Evolutionary conservation across 2,797 vertebrate genomes (phyloP).

Genomic region (Merluccius polli): DNA sequence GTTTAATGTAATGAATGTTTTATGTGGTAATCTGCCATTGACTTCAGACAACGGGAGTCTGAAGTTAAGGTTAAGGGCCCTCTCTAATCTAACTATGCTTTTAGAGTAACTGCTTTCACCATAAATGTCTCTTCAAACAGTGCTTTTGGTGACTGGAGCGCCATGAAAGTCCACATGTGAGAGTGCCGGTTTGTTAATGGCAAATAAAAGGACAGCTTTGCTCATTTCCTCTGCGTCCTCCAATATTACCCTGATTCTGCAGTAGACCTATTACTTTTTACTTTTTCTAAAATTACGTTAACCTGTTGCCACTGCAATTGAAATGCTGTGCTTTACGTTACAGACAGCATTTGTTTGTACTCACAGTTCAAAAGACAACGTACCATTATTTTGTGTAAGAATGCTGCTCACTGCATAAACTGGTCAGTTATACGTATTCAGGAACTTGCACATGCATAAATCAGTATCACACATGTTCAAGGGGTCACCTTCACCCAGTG

Average conservation of each 20-base stretch:
- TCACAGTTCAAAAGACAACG: neutral
- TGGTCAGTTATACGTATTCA: too few relatives aligned
- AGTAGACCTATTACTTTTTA: neutral
- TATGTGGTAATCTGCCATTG: neutral
- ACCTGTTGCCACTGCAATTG: neutral
- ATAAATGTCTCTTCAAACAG: neutral
- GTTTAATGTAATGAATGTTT: neutral
- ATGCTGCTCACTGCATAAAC: too few relatives aligned
- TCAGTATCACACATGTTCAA: too few relatives aligned
- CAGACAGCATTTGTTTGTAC: neutral
- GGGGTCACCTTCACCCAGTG: too few relatives aligned
- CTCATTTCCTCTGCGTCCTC: neutral
- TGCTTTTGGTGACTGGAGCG: neutral
- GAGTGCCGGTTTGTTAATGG: neutral
- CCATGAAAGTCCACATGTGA: neutral
- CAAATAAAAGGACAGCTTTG: neutral
- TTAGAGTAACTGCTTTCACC: conserved; percentile 1
- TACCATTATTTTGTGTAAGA: neutral
- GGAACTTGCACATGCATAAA: too few relatives aligned
- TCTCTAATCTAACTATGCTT: neutral
- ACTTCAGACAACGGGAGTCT: too few relatives aligned
- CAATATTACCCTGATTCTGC: neutral
- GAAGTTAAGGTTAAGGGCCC: neutral
- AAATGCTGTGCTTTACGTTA: neutral
- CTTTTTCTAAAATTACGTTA: neutral